Base-by-base conservation (phyloP, 2,113 vertebrate genomes). In the Tragelaphus buxtoni region DNA sequence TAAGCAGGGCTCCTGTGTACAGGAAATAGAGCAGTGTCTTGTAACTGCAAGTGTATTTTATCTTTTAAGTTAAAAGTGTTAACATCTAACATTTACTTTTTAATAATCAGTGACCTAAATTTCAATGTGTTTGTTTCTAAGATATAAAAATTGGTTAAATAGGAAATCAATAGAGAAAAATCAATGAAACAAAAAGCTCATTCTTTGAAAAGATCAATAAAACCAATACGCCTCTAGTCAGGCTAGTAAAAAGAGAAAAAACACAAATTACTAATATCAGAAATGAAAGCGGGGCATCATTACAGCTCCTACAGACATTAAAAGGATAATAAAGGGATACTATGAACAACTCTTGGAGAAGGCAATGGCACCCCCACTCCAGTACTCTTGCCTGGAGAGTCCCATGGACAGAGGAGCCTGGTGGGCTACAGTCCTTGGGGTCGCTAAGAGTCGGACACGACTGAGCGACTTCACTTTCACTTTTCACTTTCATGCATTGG, bases 41-140 rank as follows among this genome's bases (percentile, higher is more conserved):
- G n/a, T 83, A 89, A 76, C 53, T 77, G n/a, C 47, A 95, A 94
- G 93, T 58, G 42, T 89, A 39, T n/a, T 85, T 91, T 61, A 89
- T 76, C 53, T 97, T 91, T 91, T 72, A 84, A 32, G 45, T 81
- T 91, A 91, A 74, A 94, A 92, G 49, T 76, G 76, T 92, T 53
- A 81, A 69, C 79, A 32, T 86, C 45, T 88, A 95, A 69, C 84
- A 53, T 85, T 91, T 91, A 69, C 72, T 81, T 89, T 94, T 91
- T 94, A 51, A 65, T 63, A 81, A 76, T 96, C 55, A 85, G 58
- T 89, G 47, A 76, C 17, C 55, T 72, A 88, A 47, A 53, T 74
- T 55, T 96, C 53, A 79, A 76, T 60, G 39, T 95, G 56, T 79
- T 72, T 55, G 30, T 72, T 80, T 94, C 55, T 72, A 89, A 91